Percentiles rank a stretch among this genome's conserved stretches.
phyloP scores from a whole-genome alignment of 2,113 vertebrate species.

The Cryptotis parvus region DNA sequence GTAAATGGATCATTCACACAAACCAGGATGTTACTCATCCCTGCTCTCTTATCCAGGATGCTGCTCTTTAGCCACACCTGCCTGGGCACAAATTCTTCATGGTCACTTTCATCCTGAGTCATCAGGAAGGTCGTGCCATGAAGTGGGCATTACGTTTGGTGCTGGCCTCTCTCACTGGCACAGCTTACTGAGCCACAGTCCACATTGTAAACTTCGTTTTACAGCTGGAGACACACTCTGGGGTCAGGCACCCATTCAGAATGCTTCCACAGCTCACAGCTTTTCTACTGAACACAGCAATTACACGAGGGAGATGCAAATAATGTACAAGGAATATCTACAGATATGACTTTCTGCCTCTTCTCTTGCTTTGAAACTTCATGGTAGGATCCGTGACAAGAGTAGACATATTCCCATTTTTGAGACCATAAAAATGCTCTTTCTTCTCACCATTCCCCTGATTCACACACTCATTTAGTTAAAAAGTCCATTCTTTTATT shows the following conservation, averaged over 20 bases:
- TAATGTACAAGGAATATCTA: too few species aligned
- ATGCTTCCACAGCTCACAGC: background rate
- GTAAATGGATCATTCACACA: background rate
- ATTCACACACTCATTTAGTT: background rate
- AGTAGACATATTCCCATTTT: too few species aligned
- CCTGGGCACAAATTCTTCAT: background rate
- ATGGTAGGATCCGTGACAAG: background rate
- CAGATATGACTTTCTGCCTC: background rate
- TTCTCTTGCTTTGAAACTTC: background rate
- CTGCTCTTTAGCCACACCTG: background rate
- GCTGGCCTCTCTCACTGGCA: too few species aligned
- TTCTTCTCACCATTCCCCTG: background rate
- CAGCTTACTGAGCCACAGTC: background rate
- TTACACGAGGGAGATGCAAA: too few species aligned
- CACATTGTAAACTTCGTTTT: background rate
- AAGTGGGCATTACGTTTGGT: accelerated
- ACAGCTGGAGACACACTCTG: background rate
- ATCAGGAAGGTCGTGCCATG: background rate
- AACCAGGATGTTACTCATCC: background rate
- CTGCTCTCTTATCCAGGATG: too few species aligned
- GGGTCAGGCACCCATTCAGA: too few species aligned
- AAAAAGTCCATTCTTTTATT: conserved; percentile 23
- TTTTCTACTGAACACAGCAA: background rate
- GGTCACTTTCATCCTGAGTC: background rate
- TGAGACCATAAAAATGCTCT: background rate